Evolutionary conservation across 2,888 invertebrate genomes (phyloP).

Genomic region (Rhopalosiphum nymphaeae): DNA sequence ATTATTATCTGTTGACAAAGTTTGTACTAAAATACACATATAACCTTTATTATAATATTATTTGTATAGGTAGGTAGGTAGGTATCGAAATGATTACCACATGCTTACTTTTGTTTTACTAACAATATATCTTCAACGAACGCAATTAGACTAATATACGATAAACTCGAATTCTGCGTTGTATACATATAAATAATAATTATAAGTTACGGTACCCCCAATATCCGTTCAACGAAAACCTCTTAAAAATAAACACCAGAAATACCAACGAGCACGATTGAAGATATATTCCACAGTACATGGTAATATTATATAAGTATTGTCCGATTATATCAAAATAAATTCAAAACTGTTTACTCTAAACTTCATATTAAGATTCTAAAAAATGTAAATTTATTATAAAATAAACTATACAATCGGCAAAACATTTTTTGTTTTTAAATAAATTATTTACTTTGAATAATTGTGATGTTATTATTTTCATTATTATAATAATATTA

Average conservation of each 20-base stretch:
- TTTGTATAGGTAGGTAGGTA: slow-evolving; percentile 1
- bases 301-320: not conserved
- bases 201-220: not conserved
- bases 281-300: not conserved
- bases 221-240: not conserved
- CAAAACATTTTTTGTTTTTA: not conserved
- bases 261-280: not conserved
- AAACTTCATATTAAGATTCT: not conserved
- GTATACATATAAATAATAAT: not conserved
- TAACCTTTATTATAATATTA: not conserved
- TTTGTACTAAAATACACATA: not conserved
- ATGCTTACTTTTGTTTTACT: not conserved
- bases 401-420: not conserved
- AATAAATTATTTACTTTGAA: not conserved
- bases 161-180: not conserved
- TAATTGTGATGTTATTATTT: not conserved
- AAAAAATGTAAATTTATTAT: not conserved
- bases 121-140: not conserved
- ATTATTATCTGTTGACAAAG: not conserved
- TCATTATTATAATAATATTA: not conserved
- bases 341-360: not conserved
- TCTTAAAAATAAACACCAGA: not conserved
- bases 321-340: not conserved
- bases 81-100: not conserved
- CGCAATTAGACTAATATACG: not conserved